These are phyloP conservation scores for Istiophorus platypterus DNA, from an alignment of 2,113 vertebrate species.

Conservation along the genomic window DNA sequence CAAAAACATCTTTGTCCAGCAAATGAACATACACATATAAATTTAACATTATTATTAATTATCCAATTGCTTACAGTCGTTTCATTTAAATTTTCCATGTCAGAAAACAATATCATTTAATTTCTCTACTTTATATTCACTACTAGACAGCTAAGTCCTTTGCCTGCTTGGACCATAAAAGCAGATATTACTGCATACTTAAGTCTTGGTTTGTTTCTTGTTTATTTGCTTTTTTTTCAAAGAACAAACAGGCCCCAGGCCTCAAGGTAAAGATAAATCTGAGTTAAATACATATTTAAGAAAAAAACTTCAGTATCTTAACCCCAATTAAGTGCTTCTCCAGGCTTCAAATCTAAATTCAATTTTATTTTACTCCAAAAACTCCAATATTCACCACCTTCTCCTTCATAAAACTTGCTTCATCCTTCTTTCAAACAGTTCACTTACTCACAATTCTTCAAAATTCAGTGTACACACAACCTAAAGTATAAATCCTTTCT, in stretches of 20 bases:
- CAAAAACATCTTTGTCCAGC: conserved; percentile 84
- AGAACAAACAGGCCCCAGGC: conserved; percentile 77
- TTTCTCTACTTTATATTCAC: conserved; percentile 37
- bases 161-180: conserved; percentile 79
- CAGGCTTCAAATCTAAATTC: background rate
- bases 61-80: conserved; percentile 63
- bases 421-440: conserved; percentile 34
- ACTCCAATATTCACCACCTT: background rate
- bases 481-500: background rate
- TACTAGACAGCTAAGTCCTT: conserved; percentile 72
- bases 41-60: conserved; percentile 53
- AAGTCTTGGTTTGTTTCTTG: background rate
- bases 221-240: background rate
- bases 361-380: background rate
- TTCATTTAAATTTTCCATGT: conserved; percentile 29
- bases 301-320: conserved; percentile 2
- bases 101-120: conserved; percentile 25
- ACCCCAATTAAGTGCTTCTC: conserved; percentile 23
- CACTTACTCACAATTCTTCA: background rate
- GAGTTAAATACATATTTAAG: conserved; percentile 60
- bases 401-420: conserved; percentile 41
- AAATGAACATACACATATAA: conserved; percentile 79
- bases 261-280: conserved; percentile 59
- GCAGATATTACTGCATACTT: conserved; percentile 46
- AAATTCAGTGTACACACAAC: background rate